Conservation (phyloP, 2,888 invertebrate genomes). For the Chrysolina oricalcia region DNA sequence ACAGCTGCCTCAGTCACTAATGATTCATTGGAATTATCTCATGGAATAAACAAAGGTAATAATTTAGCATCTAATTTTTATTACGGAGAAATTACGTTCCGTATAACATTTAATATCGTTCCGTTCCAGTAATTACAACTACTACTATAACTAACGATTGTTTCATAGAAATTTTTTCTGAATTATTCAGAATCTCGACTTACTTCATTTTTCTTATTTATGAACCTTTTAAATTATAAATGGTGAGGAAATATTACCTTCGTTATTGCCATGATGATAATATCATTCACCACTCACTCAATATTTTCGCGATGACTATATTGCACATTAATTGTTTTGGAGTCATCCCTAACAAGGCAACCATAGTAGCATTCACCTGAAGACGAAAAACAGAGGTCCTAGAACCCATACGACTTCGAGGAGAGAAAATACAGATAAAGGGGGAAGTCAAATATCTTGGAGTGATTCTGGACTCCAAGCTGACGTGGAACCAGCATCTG, state of each 20-base stretch:
- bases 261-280: not conserved
- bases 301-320: too few species aligned
- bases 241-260: not conserved
- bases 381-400: too few species aligned
- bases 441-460: too few species aligned
- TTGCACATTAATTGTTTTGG: too few species aligned
- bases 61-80: slow-evolving; percentile 21
- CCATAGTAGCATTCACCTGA: too few species aligned
- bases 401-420: too few species aligned
- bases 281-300: not conserved
- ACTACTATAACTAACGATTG: slow-evolving; percentile 25
- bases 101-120: slow-evolving; percentile 32
- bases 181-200: slow-evolving; percentile 7
- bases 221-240: not conserved
- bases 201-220: slow-evolving; percentile 1
- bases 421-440: too few species aligned
- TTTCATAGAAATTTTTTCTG: slow-evolving; percentile 17
- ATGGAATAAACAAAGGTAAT: slow-evolving; percentile 9
- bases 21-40: slow-evolving; percentile 29
- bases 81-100: slow-evolving; percentile 14
- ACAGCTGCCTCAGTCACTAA: slow-evolving; percentile 1
- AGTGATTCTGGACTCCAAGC: too few species aligned
- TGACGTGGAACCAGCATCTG: too few species aligned
- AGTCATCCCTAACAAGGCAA: too few species aligned
- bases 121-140: slow-evolving; percentile 32